A percentile compares a stretch with the other conserved stretches of the same genome.
Conservation (phyloP, 2,113 vertebrate genomes). For the Tinamus guttatus region DNA sequence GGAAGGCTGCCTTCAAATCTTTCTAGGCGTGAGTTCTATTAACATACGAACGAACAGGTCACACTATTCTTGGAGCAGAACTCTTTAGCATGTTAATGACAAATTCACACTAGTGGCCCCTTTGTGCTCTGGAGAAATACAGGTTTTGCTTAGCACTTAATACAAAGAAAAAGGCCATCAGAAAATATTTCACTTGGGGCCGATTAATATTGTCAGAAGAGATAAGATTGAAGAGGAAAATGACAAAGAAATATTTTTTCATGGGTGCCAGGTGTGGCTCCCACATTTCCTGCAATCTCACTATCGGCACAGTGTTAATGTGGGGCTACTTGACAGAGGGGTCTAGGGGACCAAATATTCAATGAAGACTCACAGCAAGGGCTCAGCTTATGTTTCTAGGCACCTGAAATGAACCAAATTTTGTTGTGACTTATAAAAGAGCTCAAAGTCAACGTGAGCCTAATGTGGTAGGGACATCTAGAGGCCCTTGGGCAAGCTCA, state of each 20-base stretch:
- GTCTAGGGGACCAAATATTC: background rate
- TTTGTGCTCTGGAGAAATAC: conserved; percentile 68
- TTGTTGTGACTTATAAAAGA: background rate
- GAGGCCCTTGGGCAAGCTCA: accelerated
- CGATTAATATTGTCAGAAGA: background rate
- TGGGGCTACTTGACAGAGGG: accelerated
- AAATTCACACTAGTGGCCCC: conserved; percentile 63
- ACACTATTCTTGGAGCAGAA: conserved; percentile 70
- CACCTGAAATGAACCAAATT: background rate
- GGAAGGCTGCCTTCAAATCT: background rate
- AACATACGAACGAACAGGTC: conserved; percentile 65
- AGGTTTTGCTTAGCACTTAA: conserved; percentile 52
- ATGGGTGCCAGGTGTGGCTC: conserved; percentile 26
- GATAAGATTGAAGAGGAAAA: conserved; percentile 23
- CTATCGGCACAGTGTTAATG: background rate
- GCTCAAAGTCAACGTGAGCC: background rate
- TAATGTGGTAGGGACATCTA: accelerated
- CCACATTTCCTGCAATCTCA: background rate
- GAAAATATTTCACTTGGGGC: conserved; percentile 39
- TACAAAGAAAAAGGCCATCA: conserved; percentile 53
- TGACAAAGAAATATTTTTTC: conserved; percentile 10
- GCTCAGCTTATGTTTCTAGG: background rate
- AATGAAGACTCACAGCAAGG: background rate
- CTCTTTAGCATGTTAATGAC: conserved; percentile 74
- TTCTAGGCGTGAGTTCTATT: conserved; percentile 32